Conservation (phyloP, 2,797 vertebrate genomes). For the Coccyzus lansbergi region DNA sequence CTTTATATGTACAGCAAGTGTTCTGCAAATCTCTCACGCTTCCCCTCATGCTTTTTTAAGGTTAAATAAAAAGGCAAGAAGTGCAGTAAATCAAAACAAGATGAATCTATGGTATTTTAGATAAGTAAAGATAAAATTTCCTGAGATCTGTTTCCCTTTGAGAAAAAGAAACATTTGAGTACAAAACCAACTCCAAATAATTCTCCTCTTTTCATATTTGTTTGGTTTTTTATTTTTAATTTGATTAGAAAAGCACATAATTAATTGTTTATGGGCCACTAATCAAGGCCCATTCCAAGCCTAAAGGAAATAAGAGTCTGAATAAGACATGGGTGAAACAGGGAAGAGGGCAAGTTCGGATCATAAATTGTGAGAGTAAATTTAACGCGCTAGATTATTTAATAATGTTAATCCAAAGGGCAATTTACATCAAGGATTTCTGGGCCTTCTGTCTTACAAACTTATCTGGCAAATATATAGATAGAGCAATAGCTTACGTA, state of each 20-base stretch:
- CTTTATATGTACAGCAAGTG: slow-evolving; percentile 6
- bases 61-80: slow-evolving; percentile 21
- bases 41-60: not conserved
- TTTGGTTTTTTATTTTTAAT: not conserved
- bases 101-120: not conserved
- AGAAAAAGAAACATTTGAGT: not conserved
- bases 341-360: not conserved
- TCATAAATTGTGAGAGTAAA: not conserved
- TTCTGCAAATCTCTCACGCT: slow-evolving; percentile 24
- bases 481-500: not conserved
- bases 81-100: slow-evolving; percentile 17
- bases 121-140: slow-evolving; percentile 20
- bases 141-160: not conserved
- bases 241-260: not conserved
- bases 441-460: not conserved
- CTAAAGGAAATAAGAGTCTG: not conserved
- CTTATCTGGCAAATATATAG: not conserved
- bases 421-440: not conserved
- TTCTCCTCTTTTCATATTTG: not conserved
- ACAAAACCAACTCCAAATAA: not conserved
- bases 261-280: not conserved
- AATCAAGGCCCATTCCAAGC: not conserved
- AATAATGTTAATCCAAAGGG: not conserved
- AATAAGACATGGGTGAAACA: not conserved
- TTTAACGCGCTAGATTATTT: not conserved